Evolutionary conservation across 2,888 invertebrate genomes (phyloP), one percentile per base, ranked within the genome.

Genomic region (Tachina lurida): DNA sequence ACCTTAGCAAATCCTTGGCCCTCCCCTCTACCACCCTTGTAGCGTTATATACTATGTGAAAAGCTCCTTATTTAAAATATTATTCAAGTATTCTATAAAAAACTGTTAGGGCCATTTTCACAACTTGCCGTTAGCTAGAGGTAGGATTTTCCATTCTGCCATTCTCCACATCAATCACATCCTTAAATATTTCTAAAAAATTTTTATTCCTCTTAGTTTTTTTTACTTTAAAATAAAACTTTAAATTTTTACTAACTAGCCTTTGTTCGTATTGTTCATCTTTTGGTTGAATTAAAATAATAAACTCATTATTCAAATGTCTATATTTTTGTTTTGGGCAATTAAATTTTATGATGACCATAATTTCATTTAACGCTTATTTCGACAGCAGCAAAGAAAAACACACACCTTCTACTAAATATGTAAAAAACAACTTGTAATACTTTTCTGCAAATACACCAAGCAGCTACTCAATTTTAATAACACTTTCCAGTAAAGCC

Each of bases 311-410:
- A 74, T 81, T 68, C 39, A 81, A 62, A 67, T 39, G 68, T 39
- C 45, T 47, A 41, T 54, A 67, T 52, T 60, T 67, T 74, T 45
- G 41, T 67, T 74, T 52, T 65, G 67, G 31, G 45, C 74, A 68
- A 74, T 81, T 68, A 74, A 75, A 81, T 68, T 81, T 81, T 75
- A 81, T 74, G 80, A 74, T 68, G 60, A 60, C 68, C 74, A 81
- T 81, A 74, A 67, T 62, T 81, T 81, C 43, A 45, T 71, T 74
- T 74, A 68, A 68, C 73, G 71, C 54, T 52, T 78, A 43, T 56
- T 4, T n/a, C 43, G 0, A 2, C 15, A 52, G 22, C 39, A 54
- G 39, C 17, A 68, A 13, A 43, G 2, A 39, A n/a, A 75, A 13
- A 54, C 10, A 62, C 56, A 65, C 76, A 71, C 71, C 22, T 22